Conservation (phyloP, 92 coral and sea anemone genomes). For the Parazoanthus swiftii region DNA sequence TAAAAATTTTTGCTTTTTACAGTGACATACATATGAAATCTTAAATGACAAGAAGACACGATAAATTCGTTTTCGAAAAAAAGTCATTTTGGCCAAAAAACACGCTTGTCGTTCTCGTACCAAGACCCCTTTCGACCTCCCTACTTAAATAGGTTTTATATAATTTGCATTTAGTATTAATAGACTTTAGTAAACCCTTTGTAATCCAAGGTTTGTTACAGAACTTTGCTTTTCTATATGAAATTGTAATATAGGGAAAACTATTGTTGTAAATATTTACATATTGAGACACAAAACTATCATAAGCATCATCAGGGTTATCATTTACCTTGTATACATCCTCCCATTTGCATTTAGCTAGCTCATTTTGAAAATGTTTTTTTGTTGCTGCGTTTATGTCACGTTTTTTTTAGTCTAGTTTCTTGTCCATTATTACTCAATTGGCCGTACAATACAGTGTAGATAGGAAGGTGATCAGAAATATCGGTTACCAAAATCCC, state of each 20-base stretch:
- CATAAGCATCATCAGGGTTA: constrained; percentile 21
- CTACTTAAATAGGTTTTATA: background rate
- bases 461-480: constrained; percentile 32
- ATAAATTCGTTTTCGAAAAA: background rate
- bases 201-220: constrained; percentile 34
- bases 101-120: constrained; percentile 5
- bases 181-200: constrained; percentile 10
- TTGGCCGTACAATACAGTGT: constrained; percentile 9
- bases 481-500: constrained; percentile 32
- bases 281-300: constrained; percentile 43
- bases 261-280: constrained; percentile 27
- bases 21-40: constrained; percentile 4
- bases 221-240: constrained; percentile 3
- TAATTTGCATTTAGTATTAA: no score
- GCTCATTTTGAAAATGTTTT: constrained; percentile 26
- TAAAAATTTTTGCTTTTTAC: background rate
- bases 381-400: constrained; percentile 20
- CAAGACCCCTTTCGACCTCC: constrained; percentile 12
- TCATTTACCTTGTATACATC: constrained; percentile 8
- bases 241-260: constrained; percentile 31
- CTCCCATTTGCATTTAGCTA: constrained; percentile 27
- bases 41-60: background rate
- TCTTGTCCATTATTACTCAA: background rate
- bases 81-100: constrained; percentile 8
- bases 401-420: background rate